These are phyloP conservation scores for Plusia festucae DNA, from an alignment of 2,888 invertebrate species.

Conservation along the genomic window DNA sequence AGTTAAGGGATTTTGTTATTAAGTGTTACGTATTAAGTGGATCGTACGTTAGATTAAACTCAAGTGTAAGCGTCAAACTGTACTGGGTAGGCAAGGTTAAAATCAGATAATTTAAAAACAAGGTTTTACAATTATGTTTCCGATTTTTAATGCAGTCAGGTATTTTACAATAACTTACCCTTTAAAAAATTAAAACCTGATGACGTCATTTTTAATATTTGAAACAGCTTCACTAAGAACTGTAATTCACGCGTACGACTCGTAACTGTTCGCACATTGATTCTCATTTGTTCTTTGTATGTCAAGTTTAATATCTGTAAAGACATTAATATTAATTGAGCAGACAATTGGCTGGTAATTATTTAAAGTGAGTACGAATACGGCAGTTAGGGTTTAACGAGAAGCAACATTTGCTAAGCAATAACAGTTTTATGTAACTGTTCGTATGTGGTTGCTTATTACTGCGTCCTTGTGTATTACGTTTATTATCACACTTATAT, in stretches of 20 bases:
- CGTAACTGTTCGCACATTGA: background rate
- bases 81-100: no score
- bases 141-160: no score
- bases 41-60: no score
- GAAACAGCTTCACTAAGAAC: background rate
- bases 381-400: constrained; percentile 34
- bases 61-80: no score
- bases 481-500: no score
- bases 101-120: no score
- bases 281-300: background rate
- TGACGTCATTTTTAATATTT: background rate
- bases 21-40: no score
- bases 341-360: constrained; percentile 35
- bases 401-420: constrained; percentile 29
- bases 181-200: background rate
- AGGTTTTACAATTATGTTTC: no score
- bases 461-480: constrained; percentile 6
- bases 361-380: constrained; percentile 41
- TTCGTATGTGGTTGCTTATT: constrained; percentile 43
- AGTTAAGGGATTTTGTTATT: no score
- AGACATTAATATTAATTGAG: constrained; percentile 49
- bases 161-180: no score
- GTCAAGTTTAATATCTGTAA: constrained; percentile 16
- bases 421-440: constrained; percentile 43
- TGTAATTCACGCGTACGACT: background rate